These are phyloP conservation scores for Ciconia boyciana DNA, from an alignment of 2,113 vertebrate species.

Conservation along the genomic window DNA sequence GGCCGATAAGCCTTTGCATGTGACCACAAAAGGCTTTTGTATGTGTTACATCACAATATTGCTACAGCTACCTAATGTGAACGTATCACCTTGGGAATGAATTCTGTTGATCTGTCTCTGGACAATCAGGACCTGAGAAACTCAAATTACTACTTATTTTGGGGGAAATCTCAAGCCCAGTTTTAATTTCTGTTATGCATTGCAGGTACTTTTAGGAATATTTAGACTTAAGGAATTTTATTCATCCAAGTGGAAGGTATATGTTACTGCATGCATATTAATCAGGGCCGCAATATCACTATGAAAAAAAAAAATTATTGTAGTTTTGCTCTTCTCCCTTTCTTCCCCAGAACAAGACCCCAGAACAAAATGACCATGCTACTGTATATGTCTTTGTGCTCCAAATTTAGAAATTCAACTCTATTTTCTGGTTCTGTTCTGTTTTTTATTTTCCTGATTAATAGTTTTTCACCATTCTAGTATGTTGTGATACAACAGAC, in stretches of 20 bases:
- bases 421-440: background rate
- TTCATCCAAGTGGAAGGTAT: background rate
- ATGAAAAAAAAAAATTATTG: background rate
- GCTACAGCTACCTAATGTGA: background rate
- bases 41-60: background rate
- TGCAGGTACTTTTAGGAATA: background rate
- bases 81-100: background rate
- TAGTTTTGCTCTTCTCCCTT: background rate
- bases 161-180: rapidly evolving
- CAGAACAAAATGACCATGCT: background rate
- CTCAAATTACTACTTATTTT: background rate
- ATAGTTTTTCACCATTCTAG: background rate
- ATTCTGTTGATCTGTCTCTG: background rate
- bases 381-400: background rate
- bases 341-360: background rate
- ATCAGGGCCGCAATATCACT: background rate
- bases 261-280: background rate
- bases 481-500: background rate
- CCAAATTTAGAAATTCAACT: background rate
- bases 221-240: background rate
- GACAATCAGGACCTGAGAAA: background rate
- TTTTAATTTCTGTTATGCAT: background rate
- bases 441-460: background rate
- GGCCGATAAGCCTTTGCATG: background rate
- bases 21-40: background rate